phyloP scores from a whole-genome alignment of 2,797 vertebrate species.

The Gephyroberyx darwinii region DNA sequence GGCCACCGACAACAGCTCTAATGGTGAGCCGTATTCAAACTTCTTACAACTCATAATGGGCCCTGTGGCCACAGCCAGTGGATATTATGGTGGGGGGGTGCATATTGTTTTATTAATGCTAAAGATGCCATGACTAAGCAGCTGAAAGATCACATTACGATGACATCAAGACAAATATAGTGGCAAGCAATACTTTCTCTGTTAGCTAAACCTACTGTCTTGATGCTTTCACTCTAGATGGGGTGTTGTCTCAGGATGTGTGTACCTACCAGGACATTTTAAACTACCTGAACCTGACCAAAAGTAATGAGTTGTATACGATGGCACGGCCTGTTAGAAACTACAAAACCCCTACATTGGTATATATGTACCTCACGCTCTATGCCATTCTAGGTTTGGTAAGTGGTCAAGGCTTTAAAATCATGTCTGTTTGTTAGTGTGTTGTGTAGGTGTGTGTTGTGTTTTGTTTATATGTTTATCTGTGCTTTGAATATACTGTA shows the following conservation, averaged over 20 bases:
- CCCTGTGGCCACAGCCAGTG: constrained; percentile 29
- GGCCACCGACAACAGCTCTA: not conserved
- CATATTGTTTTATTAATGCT: too few relatives aligned
- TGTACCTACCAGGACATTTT: constrained; percentile 76
- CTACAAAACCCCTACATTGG: constrained; percentile 58
- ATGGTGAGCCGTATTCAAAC: not conserved
- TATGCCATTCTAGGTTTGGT: constrained; percentile 77
- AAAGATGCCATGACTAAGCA: too few relatives aligned
- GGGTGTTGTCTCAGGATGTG: constrained; percentile 9
- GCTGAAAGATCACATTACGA: not conserved
- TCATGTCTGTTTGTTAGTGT: not conserved
- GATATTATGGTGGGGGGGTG: too few relatives aligned
- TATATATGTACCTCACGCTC: constrained; percentile 61
- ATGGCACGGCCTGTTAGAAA: constrained; percentile 71
- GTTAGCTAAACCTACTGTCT: not conserved
- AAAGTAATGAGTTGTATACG: constrained; percentile 59
- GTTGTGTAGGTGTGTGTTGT: not conserved
- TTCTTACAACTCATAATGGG: constrained; percentile 24
- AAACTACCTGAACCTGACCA: constrained; percentile 66
- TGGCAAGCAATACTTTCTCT: not conserved
- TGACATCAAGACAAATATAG: not conserved
- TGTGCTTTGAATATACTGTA: too few relatives aligned
- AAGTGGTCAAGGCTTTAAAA: constrained; percentile 4
- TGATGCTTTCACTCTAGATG: constrained; percentile 32
- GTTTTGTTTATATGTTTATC: too few relatives aligned